These are phyloP conservation scores for Hyposoter dolosus DNA, from an alignment of 2,888 invertebrate genomes.

Conservation along the genomic window DNA sequence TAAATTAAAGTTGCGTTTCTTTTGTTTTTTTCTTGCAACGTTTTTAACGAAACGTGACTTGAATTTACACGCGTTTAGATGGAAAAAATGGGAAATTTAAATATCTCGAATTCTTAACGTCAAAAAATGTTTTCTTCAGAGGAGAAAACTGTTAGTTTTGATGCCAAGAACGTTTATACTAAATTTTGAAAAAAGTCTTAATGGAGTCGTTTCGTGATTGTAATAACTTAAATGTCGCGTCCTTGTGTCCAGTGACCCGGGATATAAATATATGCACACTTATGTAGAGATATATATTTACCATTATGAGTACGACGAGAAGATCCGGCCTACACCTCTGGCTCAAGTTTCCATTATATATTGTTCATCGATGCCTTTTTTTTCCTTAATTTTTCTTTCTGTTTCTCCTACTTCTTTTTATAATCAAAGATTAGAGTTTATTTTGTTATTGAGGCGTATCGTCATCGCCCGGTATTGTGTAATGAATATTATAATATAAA, in stretches of 20 bases:
- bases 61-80: too few species aligned
- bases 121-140: too few species aligned
- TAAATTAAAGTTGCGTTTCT: too few species aligned
- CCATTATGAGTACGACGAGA: slow-evolving; percentile 64
- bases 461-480: slow-evolving; percentile 72
- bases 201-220: too few species aligned
- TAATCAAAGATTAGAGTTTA: slow-evolving; percentile 82
- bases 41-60: too few species aligned
- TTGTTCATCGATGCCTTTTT: slow-evolving; percentile 50
- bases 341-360: slow-evolving; percentile 58
- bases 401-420: slow-evolving; percentile 68
- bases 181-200: too few species aligned
- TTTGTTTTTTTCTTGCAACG: too few species aligned
- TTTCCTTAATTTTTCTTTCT: slow-evolving; percentile 2
- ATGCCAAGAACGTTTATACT: too few species aligned
- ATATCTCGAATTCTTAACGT: too few species aligned
- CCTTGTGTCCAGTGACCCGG: slow-evolving; percentile 16
- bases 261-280: slow-evolving; percentile 13
- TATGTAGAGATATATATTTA: slow-evolving; percentile 49
- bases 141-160: too few species aligned
- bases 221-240: too few species aligned
- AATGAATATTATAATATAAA: slow-evolving; percentile 59
- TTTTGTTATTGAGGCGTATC: slow-evolving; percentile 79
- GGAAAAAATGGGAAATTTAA: too few species aligned
- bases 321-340: slow-evolving; percentile 32